These are phyloP conservation scores for Corbicula japonica DNA, from an alignment of 2,888 invertebrate genomes.

Conservation along the genomic window DNA sequence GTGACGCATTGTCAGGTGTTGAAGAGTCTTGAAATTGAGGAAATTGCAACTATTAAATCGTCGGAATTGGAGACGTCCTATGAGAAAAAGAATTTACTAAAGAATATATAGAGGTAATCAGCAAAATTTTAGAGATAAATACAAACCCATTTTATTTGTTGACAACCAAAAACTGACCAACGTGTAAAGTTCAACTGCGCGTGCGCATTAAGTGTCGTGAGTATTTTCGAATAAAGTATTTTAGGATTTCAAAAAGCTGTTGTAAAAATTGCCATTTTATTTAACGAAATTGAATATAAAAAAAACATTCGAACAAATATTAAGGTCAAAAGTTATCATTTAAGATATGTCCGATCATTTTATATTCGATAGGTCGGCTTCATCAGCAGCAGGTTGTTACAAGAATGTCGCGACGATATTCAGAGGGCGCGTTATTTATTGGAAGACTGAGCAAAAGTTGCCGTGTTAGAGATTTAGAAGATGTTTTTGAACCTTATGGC, in stretches of 20 bases:
- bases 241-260: no score
- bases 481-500: conserved; percentile 86
- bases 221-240: conserved; percentile 8
- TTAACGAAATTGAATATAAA: no score
- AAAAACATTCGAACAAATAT: no score
- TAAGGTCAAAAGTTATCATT: no score
- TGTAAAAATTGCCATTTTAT: no score
- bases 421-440: conserved; percentile 84
- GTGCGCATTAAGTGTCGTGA: not conserved
- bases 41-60: not conserved
- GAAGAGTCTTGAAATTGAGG: not conserved
- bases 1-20: not conserved
- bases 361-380: no score
- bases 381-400: no score
- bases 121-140: not conserved
- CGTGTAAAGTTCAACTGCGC: conserved; percentile 5
- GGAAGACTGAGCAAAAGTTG: conserved; percentile 86
- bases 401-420: conserved; percentile 77
- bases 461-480: conserved; percentile 85
- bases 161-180: not conserved
- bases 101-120: not conserved
- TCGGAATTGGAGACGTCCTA: not conserved
- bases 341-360: no score
- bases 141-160: no score
- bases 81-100: not conserved